Evolutionary conservation across 2,797 vertebrate species (phyloP).

Genomic region (Adelosebastes latens): DNA sequence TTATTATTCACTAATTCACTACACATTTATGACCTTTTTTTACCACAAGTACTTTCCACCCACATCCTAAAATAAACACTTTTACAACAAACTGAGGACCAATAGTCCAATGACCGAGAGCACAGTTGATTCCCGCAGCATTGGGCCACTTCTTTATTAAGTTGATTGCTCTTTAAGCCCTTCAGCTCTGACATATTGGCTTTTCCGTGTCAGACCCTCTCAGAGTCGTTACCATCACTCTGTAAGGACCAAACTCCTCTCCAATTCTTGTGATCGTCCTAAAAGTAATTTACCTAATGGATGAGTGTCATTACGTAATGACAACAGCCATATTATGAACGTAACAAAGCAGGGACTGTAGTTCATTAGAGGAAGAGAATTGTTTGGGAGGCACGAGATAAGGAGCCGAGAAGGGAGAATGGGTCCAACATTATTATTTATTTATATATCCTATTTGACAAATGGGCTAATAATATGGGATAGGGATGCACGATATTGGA

Average conservation of each 20-base stretch:
- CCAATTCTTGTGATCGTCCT: constrained; percentile 87
- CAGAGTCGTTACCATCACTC: constrained; percentile 83
- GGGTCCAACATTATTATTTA: neutral
- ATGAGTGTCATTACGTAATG: constrained; percentile 91
- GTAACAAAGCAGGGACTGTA: constrained; percentile 88
- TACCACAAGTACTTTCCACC: neutral
- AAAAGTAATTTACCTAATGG: constrained; percentile 94
- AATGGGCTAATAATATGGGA: constrained; percentile 6
- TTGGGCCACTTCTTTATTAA: constrained; percentile 50
- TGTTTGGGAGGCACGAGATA: constrained; percentile 84
- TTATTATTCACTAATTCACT: neutral
- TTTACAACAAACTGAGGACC: neutral
- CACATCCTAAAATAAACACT: neutral
- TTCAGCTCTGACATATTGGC: constrained; percentile 89
- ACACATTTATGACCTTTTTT: neutral
- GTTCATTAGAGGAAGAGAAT: constrained; percentile 90
- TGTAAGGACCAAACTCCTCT: constrained; percentile 87
- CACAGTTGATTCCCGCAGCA: neutral
- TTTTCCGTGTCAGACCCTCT: constrained; percentile 82
- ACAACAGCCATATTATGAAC: constrained; percentile 88
- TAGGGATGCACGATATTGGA: neutral
- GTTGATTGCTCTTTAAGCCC: constrained; percentile 74
- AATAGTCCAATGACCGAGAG: neutral
- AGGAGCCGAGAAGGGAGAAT: constrained; percentile 72
- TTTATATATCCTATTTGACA: neutral